Percentiles rank a stretch among this genome's conserved stretches.
Conservation (phyloP, 2,113 vertebrate species). For the Rousettus leschenaultii region DNA sequence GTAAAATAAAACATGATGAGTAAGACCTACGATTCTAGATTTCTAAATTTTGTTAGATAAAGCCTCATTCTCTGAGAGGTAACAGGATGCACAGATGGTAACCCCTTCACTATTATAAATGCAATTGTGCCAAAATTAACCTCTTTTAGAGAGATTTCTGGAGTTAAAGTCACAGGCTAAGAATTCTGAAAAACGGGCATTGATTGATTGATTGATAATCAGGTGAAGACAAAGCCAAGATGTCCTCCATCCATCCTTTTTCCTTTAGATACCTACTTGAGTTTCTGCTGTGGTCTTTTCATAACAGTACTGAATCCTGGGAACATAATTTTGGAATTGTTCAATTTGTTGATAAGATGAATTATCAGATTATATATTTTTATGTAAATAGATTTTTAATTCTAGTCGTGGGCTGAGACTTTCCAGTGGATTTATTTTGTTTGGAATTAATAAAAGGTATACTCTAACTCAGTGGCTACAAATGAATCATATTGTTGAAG, state of each 20-base stretch:
- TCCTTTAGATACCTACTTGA: background rate
- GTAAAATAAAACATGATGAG: background rate
- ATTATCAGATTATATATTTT: constrained; percentile 4
- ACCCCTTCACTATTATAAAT: background rate
- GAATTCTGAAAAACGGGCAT: background rate
- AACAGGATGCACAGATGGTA: background rate
- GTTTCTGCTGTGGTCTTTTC: background rate
- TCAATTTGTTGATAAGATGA: background rate
- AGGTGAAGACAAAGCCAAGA: background rate
- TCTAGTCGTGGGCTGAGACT: constrained; percentile 28
- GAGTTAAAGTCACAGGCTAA: background rate
- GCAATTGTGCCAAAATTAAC: background rate
- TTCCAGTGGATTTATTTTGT: constrained; percentile 42
- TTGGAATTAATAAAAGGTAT: constrained; percentile 30
- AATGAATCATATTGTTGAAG: background rate
- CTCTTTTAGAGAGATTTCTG: background rate
- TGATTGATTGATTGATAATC: background rate
- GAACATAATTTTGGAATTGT: background rate
- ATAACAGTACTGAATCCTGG: background rate
- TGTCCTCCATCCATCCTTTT: background rate
- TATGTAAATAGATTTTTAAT: constrained; percentile 1
- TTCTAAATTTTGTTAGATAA: background rate
- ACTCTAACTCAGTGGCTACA: constrained; percentile 5
- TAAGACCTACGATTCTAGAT: background rate
- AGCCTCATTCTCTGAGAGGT: background rate